These are phyloP conservation scores for Triplophysa siluroides DNA, from an alignment of 2,113 vertebrate genomes.

Conservation along the genomic window DNA sequence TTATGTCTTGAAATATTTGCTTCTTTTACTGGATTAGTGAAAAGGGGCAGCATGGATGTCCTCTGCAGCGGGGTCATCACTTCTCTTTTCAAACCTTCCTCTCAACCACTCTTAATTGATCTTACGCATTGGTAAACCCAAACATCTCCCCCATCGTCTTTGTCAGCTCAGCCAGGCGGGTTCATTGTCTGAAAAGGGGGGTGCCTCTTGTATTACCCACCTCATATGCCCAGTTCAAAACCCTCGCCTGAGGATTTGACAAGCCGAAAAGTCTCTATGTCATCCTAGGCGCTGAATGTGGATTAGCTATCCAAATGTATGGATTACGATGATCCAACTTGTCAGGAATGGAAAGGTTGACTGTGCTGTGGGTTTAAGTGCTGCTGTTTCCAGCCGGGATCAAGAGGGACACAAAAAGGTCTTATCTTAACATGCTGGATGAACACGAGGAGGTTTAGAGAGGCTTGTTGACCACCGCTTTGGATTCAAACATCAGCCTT, in stretches of 20 bases:
- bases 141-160: constrained; percentile 66
- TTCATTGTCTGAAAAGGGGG: constrained; percentile 56
- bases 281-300: constrained; percentile 69
- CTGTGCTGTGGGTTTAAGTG: constrained; percentile 62
- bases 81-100: constrained; percentile 71
- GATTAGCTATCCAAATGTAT: constrained; percentile 77
- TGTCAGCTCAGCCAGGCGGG: constrained; percentile 49
- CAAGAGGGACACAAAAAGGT: constrained; percentile 63
- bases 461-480: constrained; percentile 36
- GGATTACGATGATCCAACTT: constrained; percentile 73
- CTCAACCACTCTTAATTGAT: constrained; percentile 74
- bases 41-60: constrained; percentile 69
- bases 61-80: constrained; percentile 66
- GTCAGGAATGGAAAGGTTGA: constrained; percentile 54
- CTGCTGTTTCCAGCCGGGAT: constrained; percentile 68
- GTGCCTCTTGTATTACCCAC: constrained; percentile 50
- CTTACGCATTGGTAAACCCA: constrained; percentile 73
- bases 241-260: constrained; percentile 77
- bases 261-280: constrained; percentile 69
- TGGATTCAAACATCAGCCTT: constrained; percentile 26
- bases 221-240: constrained; percentile 67
- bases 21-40: constrained; percentile 74
- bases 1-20: constrained; percentile 62
- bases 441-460: constrained; percentile 48
- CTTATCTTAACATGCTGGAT: constrained; percentile 53